Percentiles rank a stretch among this genome's conserved stretches.
Evolutionary conservation across 2,113 vertebrate genomes (phyloP).

Genomic region (Gadus chalcogrammus): DNA sequence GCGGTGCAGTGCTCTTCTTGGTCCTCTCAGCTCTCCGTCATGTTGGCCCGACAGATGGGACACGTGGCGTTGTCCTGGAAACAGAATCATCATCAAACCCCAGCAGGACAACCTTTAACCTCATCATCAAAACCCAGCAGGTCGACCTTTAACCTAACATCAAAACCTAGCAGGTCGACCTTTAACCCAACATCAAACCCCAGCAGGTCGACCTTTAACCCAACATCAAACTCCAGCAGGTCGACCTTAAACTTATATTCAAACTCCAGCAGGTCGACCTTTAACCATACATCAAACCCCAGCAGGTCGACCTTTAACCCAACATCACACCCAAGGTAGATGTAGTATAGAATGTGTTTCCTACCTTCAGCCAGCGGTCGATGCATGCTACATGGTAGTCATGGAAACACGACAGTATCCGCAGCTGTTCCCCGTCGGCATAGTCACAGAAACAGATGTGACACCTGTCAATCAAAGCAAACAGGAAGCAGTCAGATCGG

Average conservation of each 20-base stretch:
- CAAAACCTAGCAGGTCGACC: too few relatives aligned
- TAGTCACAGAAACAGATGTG: slow-evolving; percentile 77
- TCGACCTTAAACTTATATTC: too few relatives aligned
- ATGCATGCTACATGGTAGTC: slow-evolving; percentile 77
- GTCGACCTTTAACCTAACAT: not conserved
- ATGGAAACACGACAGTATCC: slow-evolving; percentile 76
- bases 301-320: too few relatives aligned
- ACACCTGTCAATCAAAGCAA: slow-evolving; percentile 59
- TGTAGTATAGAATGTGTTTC: too few relatives aligned
- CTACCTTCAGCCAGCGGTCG: slow-evolving; percentile 76
- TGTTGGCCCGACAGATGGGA: slow-evolving; percentile 1
- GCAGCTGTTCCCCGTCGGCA: slow-evolving; percentile 60
- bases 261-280: too few relatives aligned
- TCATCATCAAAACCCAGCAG: not conserved
- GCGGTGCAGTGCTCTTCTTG: not conserved
- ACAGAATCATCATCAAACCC: not conserved
- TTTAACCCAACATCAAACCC: too few relatives aligned
- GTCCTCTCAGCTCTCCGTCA: not conserved
- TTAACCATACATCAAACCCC: too few relatives aligned
- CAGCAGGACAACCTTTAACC: not conserved
- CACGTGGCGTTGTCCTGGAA: not conserved
- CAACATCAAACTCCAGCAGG: too few relatives aligned
- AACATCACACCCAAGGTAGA: too few relatives aligned
- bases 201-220: too few relatives aligned
- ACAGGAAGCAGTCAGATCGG: too few relatives aligned